Evolutionary conservation across 2,888 invertebrate species (phyloP).

Genomic region (Drosophila macrospina): DNA sequence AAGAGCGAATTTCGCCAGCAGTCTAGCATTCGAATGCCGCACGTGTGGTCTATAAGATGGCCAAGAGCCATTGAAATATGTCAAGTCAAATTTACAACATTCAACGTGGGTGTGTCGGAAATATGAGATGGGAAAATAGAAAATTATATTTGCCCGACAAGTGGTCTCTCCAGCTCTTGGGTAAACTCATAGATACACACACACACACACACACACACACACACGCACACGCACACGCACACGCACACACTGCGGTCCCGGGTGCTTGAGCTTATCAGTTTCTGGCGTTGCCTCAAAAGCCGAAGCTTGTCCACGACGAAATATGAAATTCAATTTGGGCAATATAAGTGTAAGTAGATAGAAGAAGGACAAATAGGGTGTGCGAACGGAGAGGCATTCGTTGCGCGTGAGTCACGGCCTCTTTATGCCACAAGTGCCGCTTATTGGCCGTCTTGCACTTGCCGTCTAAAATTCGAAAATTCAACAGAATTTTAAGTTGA

Average conservation of each 20-base stretch:
- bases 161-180: conserved; percentile 47
- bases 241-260: background rate
- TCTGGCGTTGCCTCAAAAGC: conserved; percentile 17
- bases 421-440: conserved; percentile 74
- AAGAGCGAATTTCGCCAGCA: conserved; percentile 23
- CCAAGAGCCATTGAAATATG: conserved; percentile 46
- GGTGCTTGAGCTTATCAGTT: conserved; percentile 50
- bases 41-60: conserved; percentile 37
- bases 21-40: conserved; percentile 23
- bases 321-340: conserved; percentile 73
- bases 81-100: conserved; percentile 59
- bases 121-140: conserved; percentile 53
- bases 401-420: conserved; percentile 50
- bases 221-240: too few species aligned
- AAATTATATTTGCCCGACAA: conserved; percentile 62
- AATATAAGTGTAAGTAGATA: conserved; percentile 18
- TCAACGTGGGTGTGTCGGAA: conserved; percentile 33
- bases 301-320: conserved; percentile 45
- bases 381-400: background rate
- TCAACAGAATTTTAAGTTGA: conserved; percentile 53
- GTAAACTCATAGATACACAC: conserved; percentile 36
- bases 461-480: conserved; percentile 35
- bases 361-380: conserved; percentile 36
- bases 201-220: conserved; percentile 10
- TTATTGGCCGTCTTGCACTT: conserved; percentile 71